Evolutionary conservation across 2,888 invertebrate species (phyloP), one percentile per base, ranked within the genome.

Genomic region (Cheilosia grossa): DNA sequence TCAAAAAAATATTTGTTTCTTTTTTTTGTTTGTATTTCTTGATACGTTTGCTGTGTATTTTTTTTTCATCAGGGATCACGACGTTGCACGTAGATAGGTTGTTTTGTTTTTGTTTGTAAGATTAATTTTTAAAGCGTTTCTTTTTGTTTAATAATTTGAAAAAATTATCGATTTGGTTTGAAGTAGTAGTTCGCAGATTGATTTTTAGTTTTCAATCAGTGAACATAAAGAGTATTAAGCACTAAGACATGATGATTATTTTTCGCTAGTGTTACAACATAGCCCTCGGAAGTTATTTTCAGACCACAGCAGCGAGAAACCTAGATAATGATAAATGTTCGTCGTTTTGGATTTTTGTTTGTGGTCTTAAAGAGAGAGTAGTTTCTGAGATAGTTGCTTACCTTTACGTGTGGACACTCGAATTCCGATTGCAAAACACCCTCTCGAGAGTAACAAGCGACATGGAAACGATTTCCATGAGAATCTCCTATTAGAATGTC

Each of bases 201-300:
- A 86, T 88, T 89, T 90, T 90, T 90, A 80, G 91, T 90, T 92
- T 92, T 93, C 92, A 94, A 95, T 96, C 96, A 97, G 93, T 96
- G 95, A 94, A 97, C 97, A 94, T 97, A 97, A 91, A 97, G 95
- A 89, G 97, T 97, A 94, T 97, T 97, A 93, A 98, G 94, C 92
- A 99, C 97, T 93, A 99, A 95, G 90, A 99, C 98, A 93, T 98
- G 98, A 93, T 99, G 98, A 94, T 99, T 99, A 94, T 98, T 99
- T 94, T 99, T 99, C 92, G 98, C 98, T 93, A 99, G 93, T 88
- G 98, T 98, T 89, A 98, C 97, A 89, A 98, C 97, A 93, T 97
- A 98, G 88, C 98, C 98, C 93, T 98, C 98, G 21, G 97, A 97
- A 77, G 98, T 98, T 90, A 99, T 98, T 94, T 98, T 98, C 91